These are phyloP conservation scores for Anas capensis DNA, from an alignment of 2,797 vertebrate genomes.

Conservation along the genomic window DNA sequence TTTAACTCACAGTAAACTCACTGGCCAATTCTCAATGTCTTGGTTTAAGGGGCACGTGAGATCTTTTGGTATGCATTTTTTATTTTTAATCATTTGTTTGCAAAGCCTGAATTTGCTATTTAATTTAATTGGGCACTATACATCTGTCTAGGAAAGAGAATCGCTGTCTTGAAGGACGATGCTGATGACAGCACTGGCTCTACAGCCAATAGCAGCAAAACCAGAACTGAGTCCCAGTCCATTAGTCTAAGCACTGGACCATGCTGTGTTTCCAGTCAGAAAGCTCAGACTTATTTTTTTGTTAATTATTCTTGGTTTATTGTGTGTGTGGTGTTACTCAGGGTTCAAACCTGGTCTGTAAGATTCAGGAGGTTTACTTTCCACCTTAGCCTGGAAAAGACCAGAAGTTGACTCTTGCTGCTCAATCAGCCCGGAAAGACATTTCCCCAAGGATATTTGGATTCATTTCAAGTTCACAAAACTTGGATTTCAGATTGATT, in stretches of 20 bases:
- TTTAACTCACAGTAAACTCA: not conserved
- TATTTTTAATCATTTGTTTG: not conserved
- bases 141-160: not conserved
- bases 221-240: not conserved
- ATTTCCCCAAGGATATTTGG: not conserved
- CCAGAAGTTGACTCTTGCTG: not conserved
- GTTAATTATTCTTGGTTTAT: not conserved
- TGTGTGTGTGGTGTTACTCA: not conserved
- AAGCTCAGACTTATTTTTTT: not conserved
- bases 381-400: not conserved
- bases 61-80: not conserved
- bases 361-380: slow-evolving; percentile 1
- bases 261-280: not conserved
- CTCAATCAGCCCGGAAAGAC: not conserved
- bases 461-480: slow-evolving; percentile 4
- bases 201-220: not conserved
- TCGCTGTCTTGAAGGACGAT: not conserved
- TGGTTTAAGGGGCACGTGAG: not conserved
- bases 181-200: not conserved
- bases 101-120: not conserved
- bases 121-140: not conserved
- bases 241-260: not conserved
- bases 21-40: not conserved
- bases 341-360: not conserved
- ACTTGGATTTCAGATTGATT: not conserved